phyloP scores from a whole-genome alignment of 2,113 vertebrate species.

The Rhinoderma darwinii region DNA sequence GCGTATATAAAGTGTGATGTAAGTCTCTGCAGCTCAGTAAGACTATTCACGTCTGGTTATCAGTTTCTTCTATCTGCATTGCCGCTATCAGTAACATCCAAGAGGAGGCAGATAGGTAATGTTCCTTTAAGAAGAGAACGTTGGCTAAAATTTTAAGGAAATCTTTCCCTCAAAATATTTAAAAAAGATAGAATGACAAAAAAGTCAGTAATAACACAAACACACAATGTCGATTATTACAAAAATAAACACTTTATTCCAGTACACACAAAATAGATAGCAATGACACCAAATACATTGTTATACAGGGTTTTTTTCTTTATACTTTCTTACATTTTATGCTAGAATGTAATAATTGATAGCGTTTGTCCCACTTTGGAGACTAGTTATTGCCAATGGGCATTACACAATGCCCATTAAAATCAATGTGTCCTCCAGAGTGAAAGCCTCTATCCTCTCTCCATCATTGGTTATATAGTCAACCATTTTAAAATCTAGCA shows the following conservation, averaged over 20 bases:
- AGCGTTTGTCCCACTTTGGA: no score
- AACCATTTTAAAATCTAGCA: no score
- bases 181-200: not conserved
- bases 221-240: not conserved
- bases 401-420: no score
- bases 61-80: not conserved
- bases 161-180: not conserved
- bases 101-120: not conserved
- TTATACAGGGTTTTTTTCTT: no score
- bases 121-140: no score
- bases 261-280: not conserved
- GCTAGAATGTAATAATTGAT: no score
- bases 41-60: not conserved
- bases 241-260: conserved; percentile 35
- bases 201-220: not conserved
- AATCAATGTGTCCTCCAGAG: no score
- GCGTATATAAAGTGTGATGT: not conserved
- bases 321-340: no score
- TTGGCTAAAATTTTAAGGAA: not conserved
- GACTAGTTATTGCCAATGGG: no score
- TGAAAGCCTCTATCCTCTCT: no score
- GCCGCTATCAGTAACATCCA: not conserved
- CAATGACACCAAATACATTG: not conserved
- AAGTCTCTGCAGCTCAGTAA: not conserved
- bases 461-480: no score